Evolutionary conservation across 2,888 invertebrate genomes (phyloP).

Genomic region (Phragmatobia fuliginosa): DNA sequence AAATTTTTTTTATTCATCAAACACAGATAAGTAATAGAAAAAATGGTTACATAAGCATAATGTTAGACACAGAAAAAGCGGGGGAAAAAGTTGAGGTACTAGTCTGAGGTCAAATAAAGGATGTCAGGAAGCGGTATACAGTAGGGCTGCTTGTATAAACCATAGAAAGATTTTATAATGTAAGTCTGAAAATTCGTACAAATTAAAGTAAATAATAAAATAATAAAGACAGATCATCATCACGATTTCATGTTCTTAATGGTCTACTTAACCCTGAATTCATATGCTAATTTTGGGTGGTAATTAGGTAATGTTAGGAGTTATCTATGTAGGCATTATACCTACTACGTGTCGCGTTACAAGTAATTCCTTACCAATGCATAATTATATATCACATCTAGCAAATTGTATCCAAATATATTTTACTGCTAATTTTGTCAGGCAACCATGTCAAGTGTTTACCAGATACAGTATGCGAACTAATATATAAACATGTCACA

Average conservation of each 20-base stretch:
- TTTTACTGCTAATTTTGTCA: neutral
- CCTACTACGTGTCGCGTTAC: too few species aligned
- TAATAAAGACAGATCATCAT: too few species aligned
- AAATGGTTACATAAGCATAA: conserved; percentile 85
- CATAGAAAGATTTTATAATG: neutral
- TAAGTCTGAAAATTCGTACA: neutral
- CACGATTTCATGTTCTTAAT: too few species aligned
- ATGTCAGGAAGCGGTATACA: conserved; percentile 63
- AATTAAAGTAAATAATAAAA: neutral
- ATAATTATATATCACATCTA: neutral
- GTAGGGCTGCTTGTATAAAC: conserved; percentile 35
- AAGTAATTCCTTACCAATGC: too few species aligned
- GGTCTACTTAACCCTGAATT: too few species aligned
- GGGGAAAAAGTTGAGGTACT: conserved; percentile 70
- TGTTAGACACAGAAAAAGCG: conserved; percentile 81
- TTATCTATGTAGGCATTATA: neutral
- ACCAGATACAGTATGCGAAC: conserved; percentile 9
- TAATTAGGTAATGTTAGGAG: neutral
- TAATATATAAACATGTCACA: conserved; percentile 17
- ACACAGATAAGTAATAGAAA: conserved; percentile 80
- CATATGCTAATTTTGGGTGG: too few species aligned
- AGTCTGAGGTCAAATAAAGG: conserved; percentile 80
- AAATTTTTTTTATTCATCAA: conserved; percentile 76
- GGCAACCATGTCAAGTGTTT: conserved; percentile 15
- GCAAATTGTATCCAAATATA: neutral